A percentile compares a stretch with the other conserved stretches of the same genome.
Evolutionary conservation across 1,140 invertebrate genomes (phyloP).

Genomic region (Drosophila fuyamai): DNA sequence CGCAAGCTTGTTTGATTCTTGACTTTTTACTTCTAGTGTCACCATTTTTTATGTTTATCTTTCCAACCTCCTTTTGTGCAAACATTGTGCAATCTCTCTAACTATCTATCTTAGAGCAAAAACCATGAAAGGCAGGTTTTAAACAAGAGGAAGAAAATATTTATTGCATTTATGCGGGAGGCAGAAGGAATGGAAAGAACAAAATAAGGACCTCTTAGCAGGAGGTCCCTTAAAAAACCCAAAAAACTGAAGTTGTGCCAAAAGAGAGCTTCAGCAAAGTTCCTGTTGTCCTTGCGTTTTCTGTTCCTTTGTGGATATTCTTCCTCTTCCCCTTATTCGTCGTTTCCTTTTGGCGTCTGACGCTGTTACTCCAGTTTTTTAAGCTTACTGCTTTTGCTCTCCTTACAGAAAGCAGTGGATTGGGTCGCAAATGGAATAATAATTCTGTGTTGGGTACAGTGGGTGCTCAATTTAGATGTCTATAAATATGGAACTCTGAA

Average conservation of each 20-base stretch:
- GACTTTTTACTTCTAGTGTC: constrained; percentile 17
- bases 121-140: not conserved
- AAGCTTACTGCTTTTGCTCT: constrained; percentile 26
- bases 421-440: not conserved
- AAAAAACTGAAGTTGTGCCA: constrained; percentile 24
- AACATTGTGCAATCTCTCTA: constrained; percentile 44
- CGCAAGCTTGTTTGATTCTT: not conserved
- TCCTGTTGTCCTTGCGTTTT: constrained; percentile 46
- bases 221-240: constrained; percentile 5
- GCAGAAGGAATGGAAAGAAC: constrained; percentile 2
- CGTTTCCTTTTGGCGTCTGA: constrained; percentile 25
- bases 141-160: constrained; percentile 44
- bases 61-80: constrained; percentile 53
- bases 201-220: constrained; percentile 28
- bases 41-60: constrained; percentile 23
- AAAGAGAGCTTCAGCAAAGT: constrained; percentile 30
- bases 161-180: constrained; percentile 68
- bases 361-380: constrained; percentile 62
- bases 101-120: constrained; percentile 12
- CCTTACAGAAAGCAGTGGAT: constrained; percentile 2
- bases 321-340: constrained; percentile 34
- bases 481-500: not conserved
- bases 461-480: not conserved
- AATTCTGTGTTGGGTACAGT: not conserved
- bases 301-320: constrained; percentile 18